A percentile compares a stretch with the other conserved stretches of the same genome.
phyloP scores from a whole-genome alignment of 2,888 invertebrate species.

The Tetranychus truncatus region DNA sequence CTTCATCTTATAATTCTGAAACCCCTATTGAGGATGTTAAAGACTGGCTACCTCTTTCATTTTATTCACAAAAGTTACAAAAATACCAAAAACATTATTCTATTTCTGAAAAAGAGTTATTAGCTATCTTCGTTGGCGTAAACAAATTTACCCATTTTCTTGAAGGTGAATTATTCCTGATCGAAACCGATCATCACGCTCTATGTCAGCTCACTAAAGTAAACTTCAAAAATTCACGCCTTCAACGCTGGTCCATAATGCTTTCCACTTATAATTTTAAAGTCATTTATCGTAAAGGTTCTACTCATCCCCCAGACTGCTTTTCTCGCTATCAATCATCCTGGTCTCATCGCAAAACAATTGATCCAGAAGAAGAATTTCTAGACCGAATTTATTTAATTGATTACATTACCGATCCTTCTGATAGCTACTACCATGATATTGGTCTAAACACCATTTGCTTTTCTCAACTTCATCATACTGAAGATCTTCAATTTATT shows the following conservation, averaged over 20 bases:
- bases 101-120: not conserved
- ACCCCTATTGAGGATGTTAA: not conserved
- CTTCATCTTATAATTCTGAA: not conserved
- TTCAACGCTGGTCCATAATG: not conserved
- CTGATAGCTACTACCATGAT: not conserved
- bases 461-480: too few species aligned
- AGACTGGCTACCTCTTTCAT: not conserved
- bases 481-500: too few species aligned
- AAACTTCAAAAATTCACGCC: not conserved
- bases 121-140: not conserved
- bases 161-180: not conserved
- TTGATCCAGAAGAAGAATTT: not conserved
- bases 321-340: not conserved
- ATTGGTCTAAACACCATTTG: not conserved
- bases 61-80: not conserved
- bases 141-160: not conserved
- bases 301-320: not conserved
- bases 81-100: not conserved
- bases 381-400: not conserved
- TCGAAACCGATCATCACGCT: constrained; percentile 1
- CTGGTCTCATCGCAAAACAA: not conserved
- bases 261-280: not conserved
- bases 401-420: too few species aligned
- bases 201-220: not conserved
- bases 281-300: not conserved